Evolutionary conservation across 2,797 vertebrate species (phyloP).

Genomic region (Catostomus latipinnis): DNA sequence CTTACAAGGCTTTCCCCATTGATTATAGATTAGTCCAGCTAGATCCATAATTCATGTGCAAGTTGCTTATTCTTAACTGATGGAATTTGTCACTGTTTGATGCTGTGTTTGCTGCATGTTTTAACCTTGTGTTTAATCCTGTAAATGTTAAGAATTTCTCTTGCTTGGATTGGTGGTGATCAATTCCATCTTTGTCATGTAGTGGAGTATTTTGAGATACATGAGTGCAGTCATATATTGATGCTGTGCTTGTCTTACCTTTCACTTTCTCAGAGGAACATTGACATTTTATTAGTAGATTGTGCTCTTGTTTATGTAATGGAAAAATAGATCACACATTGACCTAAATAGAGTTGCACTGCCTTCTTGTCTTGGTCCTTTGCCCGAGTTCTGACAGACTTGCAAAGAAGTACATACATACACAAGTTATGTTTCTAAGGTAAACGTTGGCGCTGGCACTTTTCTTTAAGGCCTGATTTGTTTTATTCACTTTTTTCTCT

Average conservation of each 20-base stretch:
- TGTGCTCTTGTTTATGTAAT: conserved; percentile 34
- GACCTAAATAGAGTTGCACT: conserved; percentile 31
- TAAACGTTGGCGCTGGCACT: neutral
- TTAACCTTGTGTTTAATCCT: too few species aligned
- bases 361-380: conserved; percentile 24
- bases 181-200: too few species aligned
- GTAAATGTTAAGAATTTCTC: too few species aligned
- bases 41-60: neutral
- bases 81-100: too few species aligned
- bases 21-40: neutral
- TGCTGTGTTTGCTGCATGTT: too few species aligned
- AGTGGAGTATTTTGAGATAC: too few species aligned
- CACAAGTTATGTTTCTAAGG: neutral
- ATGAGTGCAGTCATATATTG: too few species aligned
- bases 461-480: neutral
- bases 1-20: neutral
- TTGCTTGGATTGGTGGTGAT: too few species aligned
- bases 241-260: neutral
- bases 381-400: conserved; percentile 3
- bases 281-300: conserved; percentile 29
- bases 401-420: neutral
- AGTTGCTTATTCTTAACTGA: too few species aligned
- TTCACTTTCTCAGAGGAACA: neutral
- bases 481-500: too few species aligned
- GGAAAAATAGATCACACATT: conserved; percentile 31